Evolutionary conservation across 2,113 vertebrate genomes (phyloP).

Genomic region (Hemicordylus capensis): DNA sequence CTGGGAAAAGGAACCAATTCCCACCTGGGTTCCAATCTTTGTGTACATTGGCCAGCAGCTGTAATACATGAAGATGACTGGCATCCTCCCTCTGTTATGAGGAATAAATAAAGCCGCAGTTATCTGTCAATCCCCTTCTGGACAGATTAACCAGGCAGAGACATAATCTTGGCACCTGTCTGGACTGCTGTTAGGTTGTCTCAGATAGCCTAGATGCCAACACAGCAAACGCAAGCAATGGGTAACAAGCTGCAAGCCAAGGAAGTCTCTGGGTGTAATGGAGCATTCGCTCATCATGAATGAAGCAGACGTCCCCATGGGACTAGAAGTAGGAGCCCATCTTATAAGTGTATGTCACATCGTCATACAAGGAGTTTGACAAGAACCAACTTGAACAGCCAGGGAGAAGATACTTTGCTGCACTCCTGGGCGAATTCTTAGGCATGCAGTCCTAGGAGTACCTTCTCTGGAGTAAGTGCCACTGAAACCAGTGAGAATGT

Average conservation of each 20-base stretch:
- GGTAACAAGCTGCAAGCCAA: background rate
- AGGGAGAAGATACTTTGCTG: conserved; percentile 11
- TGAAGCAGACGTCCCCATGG: conserved; percentile 28
- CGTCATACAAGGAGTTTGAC: conserved; percentile 38
- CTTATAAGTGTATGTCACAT: conserved; percentile 4
- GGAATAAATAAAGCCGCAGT: conserved; percentile 40
- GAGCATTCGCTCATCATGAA: conserved; percentile 37
- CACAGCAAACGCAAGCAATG: no score
- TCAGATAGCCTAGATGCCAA: conserved; percentile 10
- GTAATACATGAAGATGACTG: background rate
- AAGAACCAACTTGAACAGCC: conserved; percentile 23
- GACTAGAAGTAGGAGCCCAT: conserved; percentile 25
- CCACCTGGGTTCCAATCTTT: background rate
- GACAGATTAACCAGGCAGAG: conserved; percentile 29
- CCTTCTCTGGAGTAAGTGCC: background rate
- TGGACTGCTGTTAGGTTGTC: conserved; percentile 20
- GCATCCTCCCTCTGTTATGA: conserved; percentile 32
- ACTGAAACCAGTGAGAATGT: no score
- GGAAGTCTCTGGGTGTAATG: conserved; percentile 14
- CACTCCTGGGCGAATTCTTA: background rate
- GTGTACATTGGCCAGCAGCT: background rate
- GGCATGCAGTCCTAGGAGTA: background rate
- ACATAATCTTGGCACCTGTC: conserved; percentile 27
- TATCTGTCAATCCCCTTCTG: conserved; percentile 33
- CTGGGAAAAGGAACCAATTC: no score